A percentile compares a stretch with the other conserved stretches of the same genome.
phyloP scores from a whole-genome alignment of 2,888 invertebrate genomes.

The Stenchaetothrips biformis region DNA sequence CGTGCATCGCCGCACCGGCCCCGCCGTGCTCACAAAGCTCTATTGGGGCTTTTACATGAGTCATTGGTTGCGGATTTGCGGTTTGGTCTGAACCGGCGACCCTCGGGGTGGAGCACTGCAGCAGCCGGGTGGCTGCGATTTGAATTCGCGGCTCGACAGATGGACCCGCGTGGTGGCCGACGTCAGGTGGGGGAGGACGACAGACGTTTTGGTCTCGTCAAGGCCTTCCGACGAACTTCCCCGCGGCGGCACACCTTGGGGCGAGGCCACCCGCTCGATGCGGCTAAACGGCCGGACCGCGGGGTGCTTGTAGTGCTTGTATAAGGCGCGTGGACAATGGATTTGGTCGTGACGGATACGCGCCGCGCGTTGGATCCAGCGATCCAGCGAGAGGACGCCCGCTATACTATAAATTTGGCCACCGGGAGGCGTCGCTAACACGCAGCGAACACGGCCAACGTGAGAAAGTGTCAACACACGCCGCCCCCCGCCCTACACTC shows the following conservation, averaged over 20 bases:
- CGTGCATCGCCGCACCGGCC: neutral
- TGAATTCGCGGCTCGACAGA: neutral
- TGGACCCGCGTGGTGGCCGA: neutral
- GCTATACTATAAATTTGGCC: too few relatives aligned
- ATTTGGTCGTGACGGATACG: neutral
- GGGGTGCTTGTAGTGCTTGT: neutral
- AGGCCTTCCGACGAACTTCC: neutral
- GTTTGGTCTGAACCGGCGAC: neutral
- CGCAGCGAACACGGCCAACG: neutral
- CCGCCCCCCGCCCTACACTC: neutral
- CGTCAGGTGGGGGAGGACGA: neutral
- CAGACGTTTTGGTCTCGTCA: neutral
- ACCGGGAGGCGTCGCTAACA: neutral
- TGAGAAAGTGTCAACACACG: constrained; percentile 5
- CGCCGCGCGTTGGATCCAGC: neutral
- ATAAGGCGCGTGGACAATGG: neutral
- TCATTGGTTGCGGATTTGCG: constrained; percentile 22
- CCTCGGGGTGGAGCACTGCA: neutral
- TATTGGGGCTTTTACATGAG: constrained; percentile 20
- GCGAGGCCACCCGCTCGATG: neutral
- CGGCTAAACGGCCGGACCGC: neutral
- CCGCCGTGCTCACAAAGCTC: neutral
- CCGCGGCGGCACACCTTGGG: neutral
- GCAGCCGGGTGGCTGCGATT: neutral
- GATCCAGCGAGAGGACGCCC: neutral